phyloP scores from a whole-genome alignment of 1,140 invertebrate genomes.

The Trachymyrmex septentrionalis region DNA sequence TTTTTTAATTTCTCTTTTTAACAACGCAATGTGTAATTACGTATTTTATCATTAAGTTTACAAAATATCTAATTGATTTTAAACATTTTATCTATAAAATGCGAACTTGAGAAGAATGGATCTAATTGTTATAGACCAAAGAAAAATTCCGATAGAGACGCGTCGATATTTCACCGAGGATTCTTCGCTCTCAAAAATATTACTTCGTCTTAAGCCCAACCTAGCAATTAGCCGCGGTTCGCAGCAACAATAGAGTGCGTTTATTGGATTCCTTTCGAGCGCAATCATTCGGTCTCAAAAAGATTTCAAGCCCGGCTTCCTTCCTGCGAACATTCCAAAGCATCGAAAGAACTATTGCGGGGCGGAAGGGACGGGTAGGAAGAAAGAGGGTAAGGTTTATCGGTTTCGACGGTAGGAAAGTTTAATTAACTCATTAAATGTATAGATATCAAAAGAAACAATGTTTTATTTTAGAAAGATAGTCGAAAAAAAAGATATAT shows the following conservation, averaged over 20 bases:
- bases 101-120: background rate
- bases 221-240: constrained; percentile 69
- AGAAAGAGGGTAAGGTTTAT: constrained; percentile 23
- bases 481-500: background rate
- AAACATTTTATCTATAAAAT: constrained; percentile 3
- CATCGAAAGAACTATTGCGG: constrained; percentile 49
- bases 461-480: background rate
- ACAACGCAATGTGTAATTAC: background rate
- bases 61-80: background rate
- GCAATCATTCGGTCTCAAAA: constrained; percentile 67
- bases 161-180: constrained; percentile 45
- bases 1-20: constrained; percentile 13
- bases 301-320: constrained; percentile 64
- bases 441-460: background rate
- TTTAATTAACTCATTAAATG: constrained; percentile 59
- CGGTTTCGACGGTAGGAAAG: background rate
- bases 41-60: background rate
- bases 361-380: background rate
- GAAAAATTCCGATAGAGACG: constrained; percentile 27
- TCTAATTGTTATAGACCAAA: constrained; percentile 38
- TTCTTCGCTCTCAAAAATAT: constrained; percentile 48
- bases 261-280: constrained; percentile 74
- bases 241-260: constrained; percentile 71
- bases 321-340: constrained; percentile 40
- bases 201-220: constrained; percentile 55